Conservation (phyloP, 2,797 vertebrate genomes). For the Nyctalus aviator region DNA sequence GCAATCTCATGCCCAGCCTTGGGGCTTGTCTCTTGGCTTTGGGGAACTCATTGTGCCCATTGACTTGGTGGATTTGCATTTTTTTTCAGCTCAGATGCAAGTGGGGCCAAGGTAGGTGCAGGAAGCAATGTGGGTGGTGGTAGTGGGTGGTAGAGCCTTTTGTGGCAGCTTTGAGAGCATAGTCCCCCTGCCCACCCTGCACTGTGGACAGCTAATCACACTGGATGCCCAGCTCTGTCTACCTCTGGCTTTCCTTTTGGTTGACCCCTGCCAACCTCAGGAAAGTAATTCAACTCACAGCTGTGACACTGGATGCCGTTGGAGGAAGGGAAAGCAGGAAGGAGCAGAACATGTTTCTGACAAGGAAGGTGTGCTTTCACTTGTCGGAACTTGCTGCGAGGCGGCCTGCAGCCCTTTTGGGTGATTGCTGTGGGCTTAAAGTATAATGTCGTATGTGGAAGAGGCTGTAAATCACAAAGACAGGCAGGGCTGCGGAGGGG, state of each 20-base stretch:
- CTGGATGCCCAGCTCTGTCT: no score
- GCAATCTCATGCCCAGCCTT: background rate
- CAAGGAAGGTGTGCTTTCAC: conserved; percentile 60
- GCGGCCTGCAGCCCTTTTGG: background rate
- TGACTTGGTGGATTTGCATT: background rate
- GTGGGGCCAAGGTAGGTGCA: no score
- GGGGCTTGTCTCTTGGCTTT: background rate
- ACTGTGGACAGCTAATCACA: background rate
- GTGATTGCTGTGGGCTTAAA: background rate
- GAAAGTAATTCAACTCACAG: conserved; percentile 15
- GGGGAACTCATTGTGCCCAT: background rate
- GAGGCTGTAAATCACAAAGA: background rate
- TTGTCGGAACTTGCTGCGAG: conserved; percentile 3
- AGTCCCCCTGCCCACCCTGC: no score
- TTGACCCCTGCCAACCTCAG: background rate
- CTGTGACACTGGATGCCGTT: background rate
- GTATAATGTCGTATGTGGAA: background rate
- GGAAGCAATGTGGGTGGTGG: background rate
- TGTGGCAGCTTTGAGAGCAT: background rate
- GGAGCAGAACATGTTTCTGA: conserved; percentile 49
- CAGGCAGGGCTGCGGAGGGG: background rate
- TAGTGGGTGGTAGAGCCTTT: background rate
- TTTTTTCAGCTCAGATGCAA: no score
- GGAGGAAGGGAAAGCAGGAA: conserved; percentile 45
- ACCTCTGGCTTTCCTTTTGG: conserved; percentile 35